A percentile compares a stretch with the other conserved stretches of the same genome.
These are phyloP conservation scores for Drosophila niveifrons DNA, from an alignment of 2,888 invertebrate genomes.

Conservation along the genomic window DNA sequence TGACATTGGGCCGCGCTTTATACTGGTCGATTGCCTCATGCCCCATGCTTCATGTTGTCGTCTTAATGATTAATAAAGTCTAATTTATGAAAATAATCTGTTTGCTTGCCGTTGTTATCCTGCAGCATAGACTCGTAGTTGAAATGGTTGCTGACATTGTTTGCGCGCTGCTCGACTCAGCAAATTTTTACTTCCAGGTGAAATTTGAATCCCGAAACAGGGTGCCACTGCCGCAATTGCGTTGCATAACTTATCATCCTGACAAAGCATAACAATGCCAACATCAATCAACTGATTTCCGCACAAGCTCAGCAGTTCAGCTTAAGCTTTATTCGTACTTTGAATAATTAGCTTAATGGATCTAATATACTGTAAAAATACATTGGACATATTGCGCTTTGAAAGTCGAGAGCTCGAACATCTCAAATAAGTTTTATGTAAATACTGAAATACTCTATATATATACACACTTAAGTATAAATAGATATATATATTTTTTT, in stretches of 20 bases:
- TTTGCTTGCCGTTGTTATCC: constrained; percentile 60
- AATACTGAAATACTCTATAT: too few species aligned
- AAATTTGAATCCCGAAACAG: constrained; percentile 65
- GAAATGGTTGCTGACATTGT: constrained; percentile 48
- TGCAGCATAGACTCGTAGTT: constrained; percentile 27
- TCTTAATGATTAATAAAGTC: constrained; percentile 83
- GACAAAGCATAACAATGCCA: constrained; percentile 81
- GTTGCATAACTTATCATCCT: constrained; percentile 64
- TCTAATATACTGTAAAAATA: constrained; percentile 40
- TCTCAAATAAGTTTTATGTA: too few species aligned
- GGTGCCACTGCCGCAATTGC: constrained; percentile 39
- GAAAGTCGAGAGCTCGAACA: too few species aligned
- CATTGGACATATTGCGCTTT: not conserved
- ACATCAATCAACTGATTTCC: constrained; percentile 82
- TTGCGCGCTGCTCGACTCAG: constrained; percentile 18
- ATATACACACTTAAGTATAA: too few species aligned
- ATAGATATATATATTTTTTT: too few species aligned
- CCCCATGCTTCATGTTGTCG: constrained; percentile 65
- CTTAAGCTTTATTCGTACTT: constrained; percentile 47
- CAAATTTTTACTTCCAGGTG: constrained; percentile 57
- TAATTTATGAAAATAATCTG: constrained; percentile 84
- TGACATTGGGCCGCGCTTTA: constrained; percentile 23
- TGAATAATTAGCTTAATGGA: constrained; percentile 70
- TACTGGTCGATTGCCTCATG: constrained; percentile 10
- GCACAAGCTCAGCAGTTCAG: constrained; percentile 57